Conservation (phyloP, 1,140 invertebrate genomes). For the Cataglyphis hispanica region DNA sequence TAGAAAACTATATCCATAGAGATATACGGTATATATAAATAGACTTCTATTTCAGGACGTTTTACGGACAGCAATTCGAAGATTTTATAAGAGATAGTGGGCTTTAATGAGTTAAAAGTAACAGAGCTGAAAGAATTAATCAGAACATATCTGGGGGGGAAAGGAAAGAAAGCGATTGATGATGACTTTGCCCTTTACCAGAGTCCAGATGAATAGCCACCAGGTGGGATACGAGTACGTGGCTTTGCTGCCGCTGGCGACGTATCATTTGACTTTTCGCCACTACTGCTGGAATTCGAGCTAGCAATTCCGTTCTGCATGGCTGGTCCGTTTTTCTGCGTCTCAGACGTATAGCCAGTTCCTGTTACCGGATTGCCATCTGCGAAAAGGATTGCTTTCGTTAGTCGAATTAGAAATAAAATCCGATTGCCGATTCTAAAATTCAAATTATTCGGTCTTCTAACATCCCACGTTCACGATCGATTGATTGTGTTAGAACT, state of each 20-base stretch:
- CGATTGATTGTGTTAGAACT: background rate
- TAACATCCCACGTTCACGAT: background rate
- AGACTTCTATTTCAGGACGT: background rate
- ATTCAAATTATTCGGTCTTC: background rate
- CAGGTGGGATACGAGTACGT: constrained; percentile 85
- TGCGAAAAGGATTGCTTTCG: constrained; percentile 67
- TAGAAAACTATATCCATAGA: background rate
- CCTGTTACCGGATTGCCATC: constrained; percentile 86
- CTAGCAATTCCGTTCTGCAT: constrained; percentile 77
- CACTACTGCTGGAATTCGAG: constrained; percentile 76
- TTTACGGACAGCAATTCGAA: constrained; percentile 17
- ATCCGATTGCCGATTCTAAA: background rate
- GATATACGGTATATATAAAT: background rate
- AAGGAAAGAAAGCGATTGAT: constrained; percentile 7
- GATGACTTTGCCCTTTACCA: constrained; percentile 82
- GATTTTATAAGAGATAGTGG: background rate
- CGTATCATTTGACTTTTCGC: constrained; percentile 79
- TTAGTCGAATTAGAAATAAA: constrained; percentile 12
- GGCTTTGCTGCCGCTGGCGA: constrained; percentile 73
- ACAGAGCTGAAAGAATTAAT: constrained; percentile 46
- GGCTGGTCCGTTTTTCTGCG: constrained; percentile 67
- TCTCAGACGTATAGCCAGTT: constrained; percentile 80
- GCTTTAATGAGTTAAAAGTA: constrained; percentile 45
- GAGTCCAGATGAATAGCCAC: constrained; percentile 86
- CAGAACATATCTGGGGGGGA: background rate